Evolutionary conservation across 2,888 invertebrate genomes (phyloP), one percentile per base, ranked within the genome.

Genomic region (Acholoe squamosa): DNA sequence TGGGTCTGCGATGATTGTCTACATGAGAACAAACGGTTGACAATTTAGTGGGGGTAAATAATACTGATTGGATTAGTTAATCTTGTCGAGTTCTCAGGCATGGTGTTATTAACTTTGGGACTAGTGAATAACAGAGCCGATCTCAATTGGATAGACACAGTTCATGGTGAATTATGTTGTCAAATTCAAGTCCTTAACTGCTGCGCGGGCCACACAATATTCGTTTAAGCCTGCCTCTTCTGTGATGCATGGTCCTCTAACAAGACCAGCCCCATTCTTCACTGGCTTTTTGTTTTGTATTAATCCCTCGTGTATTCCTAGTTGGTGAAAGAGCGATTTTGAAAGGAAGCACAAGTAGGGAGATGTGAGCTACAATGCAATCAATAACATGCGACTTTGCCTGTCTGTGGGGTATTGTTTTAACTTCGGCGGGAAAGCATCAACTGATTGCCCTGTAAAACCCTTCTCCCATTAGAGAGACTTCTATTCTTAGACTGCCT

Each of bases 181-280:
- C 43, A 10, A 43, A 43, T 43, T 43, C 43, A 43, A 10, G 43
- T 43, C 43, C 43, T 43, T 43, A 43, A 43, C 43, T 10, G 43
- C 3, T 7, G 43, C 43, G 43, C 43, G 10, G 43, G 43, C 43
- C 43, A 10, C 43, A 43, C 43, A 43, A 3, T 43, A 43, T 43
- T 43, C 43, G 43, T 43, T 43, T 43, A 43, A 43, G 43, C 43
- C 43, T 43, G 43, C 10, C 43, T 43, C 5, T 43, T 10, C 5
- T 1, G 61, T 61, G 61, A n/a, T n/a, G 61, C n/a, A 61, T 61
- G 14, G 61, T 3, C n/a, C 61, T 14, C 61, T 61, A 61, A 61
- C 61, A 61, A 61, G 61, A n/a, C 61, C 61, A 61, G 61, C 61
- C 61, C 61, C 22, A n/a, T n/a, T 61, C 61, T 61, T n/a, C n/a